Conservation (phyloP, 1,140 invertebrate species). For the Pseudomyrmex dendroicus region DNA sequence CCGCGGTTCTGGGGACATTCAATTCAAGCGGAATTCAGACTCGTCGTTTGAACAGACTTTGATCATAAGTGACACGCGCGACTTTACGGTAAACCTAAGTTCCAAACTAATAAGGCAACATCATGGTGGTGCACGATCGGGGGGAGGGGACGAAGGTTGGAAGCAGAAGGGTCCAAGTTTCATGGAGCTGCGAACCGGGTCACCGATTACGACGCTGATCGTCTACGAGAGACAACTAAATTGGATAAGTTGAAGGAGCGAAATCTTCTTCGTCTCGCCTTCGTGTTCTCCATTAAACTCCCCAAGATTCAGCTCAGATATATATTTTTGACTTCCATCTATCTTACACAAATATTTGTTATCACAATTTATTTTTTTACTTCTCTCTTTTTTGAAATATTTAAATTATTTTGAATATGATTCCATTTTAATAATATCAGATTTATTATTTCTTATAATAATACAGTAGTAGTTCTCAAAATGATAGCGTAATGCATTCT, state of each 20-base stretch:
- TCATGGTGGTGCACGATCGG: constrained; percentile 58
- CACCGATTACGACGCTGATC: constrained; percentile 74
- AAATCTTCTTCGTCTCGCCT: constrained; percentile 57
- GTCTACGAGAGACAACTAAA: constrained; percentile 72
- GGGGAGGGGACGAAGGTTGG: not conserved
- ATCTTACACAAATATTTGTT: not conserved
- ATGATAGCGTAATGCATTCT: no score
- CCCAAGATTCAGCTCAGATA: constrained; percentile 54
- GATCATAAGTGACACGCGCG: constrained; percentile 69
- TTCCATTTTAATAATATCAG: no score
- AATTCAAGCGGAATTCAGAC: constrained; percentile 51
- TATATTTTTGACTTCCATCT: constrained; percentile 43
- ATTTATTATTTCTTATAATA: no score
- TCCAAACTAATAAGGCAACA: constrained; percentile 78
- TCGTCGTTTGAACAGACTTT: constrained; percentile 57
- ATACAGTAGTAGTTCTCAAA: no score
- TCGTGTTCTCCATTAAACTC: constrained; percentile 52
- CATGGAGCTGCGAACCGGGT: constrained; percentile 65
- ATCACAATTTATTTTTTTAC: not conserved
- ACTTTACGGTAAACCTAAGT: constrained; percentile 76
- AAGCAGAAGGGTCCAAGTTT: constrained; percentile 70
- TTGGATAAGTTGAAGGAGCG: constrained; percentile 72
- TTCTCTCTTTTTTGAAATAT: not conserved
- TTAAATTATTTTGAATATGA: no score
- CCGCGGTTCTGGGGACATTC: constrained; percentile 8